These are phyloP conservation scores for Gnathonemus echidnorhynchus DNA, from an alignment of 2,113 vertebrate species.

Conservation along the genomic window DNA sequence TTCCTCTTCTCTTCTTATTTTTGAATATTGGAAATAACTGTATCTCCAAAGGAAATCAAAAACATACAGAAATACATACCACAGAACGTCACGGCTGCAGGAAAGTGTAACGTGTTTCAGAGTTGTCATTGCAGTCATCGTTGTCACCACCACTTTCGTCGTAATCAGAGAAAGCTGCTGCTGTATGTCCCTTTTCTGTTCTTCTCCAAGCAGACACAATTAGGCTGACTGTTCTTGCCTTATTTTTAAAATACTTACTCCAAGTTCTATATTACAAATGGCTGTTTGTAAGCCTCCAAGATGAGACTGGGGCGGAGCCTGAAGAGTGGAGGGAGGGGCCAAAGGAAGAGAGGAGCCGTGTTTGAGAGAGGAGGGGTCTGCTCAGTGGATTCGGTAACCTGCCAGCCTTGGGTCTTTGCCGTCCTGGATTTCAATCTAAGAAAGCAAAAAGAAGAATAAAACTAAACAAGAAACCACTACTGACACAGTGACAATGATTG, in stretches of 20 bases:
- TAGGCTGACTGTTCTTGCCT: neutral
- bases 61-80: conserved; percentile 8
- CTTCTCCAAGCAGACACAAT: neutral
- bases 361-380: conserved; percentile 24
- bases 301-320: neutral
- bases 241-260: neutral
- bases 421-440: conserved; percentile 59
- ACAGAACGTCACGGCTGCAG: neutral
- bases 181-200: neutral
- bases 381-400: conserved; percentile 57
- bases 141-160: too few species aligned
- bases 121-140: neutral
- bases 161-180: neutral
- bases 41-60: conserved; percentile 16
- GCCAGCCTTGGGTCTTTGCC: conserved; percentile 52
- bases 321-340: conserved; percentile 12
- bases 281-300: conserved; percentile 8
- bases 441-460: neutral
- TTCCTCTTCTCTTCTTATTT: neutral
- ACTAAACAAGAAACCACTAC: neutral
- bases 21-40: neutral
- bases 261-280: conserved; percentile 10
- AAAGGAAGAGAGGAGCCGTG: neutral
- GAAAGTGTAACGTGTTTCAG: neutral
- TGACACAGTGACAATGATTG: neutral